Conservation (phyloP, 2,888 invertebrate genomes). For the Metopia argyrocephala region DNA sequence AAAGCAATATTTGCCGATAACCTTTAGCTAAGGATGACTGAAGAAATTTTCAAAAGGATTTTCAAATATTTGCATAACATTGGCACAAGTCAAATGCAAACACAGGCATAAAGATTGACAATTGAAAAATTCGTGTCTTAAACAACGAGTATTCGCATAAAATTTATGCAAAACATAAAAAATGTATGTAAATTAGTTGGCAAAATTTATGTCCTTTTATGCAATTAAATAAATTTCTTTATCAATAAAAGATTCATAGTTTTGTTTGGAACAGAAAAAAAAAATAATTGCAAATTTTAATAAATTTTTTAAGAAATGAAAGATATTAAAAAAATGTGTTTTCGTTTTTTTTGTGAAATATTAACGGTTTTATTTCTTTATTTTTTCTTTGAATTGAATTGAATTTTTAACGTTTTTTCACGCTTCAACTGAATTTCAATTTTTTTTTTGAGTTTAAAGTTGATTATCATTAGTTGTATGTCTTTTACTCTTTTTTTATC, state of each 20-base stretch:
- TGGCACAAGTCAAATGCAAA: conserved; percentile 70
- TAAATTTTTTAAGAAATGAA: not conserved
- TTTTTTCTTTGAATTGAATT: too few relatives aligned
- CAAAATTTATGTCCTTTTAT: too few relatives aligned
- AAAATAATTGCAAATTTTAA: too few relatives aligned
- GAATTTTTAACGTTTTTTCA: not conserved
- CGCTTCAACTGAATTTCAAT: not conserved
- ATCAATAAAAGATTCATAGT: not conserved
- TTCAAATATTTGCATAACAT: conserved; percentile 67
- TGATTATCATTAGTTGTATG: not conserved
- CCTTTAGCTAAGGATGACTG: not conserved
- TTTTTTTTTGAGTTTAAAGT: not conserved
- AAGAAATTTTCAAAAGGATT: conserved; percentile 62
- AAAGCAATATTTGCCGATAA: not conserved
- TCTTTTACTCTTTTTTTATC: not conserved
- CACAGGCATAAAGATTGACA: not conserved
- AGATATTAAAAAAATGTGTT: not conserved
- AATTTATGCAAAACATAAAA: conserved; percentile 29
- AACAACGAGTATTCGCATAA: too few relatives aligned
- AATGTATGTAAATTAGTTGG: conserved; percentile 21
- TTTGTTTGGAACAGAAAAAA: not conserved
- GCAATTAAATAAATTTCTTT: not conserved
- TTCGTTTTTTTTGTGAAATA: not conserved
- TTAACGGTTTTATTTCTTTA: too few relatives aligned
- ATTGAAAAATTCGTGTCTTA: not conserved